Evolutionary conservation across 2,797 vertebrate genomes (phyloP), one percentile per base, ranked within the genome.

Genomic region (Tamandua tetradactyla): DNA sequence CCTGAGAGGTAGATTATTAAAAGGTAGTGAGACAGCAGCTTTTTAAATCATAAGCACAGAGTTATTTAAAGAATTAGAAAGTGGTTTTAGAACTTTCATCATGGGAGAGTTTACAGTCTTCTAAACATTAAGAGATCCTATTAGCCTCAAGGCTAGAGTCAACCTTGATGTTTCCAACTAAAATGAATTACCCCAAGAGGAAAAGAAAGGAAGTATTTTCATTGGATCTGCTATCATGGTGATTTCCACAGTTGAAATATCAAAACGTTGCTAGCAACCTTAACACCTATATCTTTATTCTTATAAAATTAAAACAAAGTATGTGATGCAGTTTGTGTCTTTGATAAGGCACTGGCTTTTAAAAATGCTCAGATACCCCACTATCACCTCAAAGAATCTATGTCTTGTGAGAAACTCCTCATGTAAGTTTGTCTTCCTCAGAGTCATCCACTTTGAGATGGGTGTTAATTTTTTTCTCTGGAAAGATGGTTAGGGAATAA

Each of bases 1-100:
- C 30, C 69, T 85, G 32, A 86, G 81, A 93, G 35, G 47, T 42
- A 42, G 74, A 76, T 95, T 92, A 92, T 92, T 94, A 87, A 94
- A 61, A n/a, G 37, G 25, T n/a, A 87, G 23, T 55, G 86, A 94
- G 81, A 71, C 7, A 92, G 42, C 17, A 82, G 37, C 1, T 32
- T 86, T 87, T 79, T 79, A 78, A 88, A 59, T 79, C 2, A 57
- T 52, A 88, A 79, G 22, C 18, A 27, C n/a, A 71, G 5, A 30
- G 3, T 61, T 61, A 61, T 74, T 75, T 84, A 89, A 79, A 82
- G 40, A 86, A 76, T 30, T 79, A 3, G 4, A 75, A 80, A 91
- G 4, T 10, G 7, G 35, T 47, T 94, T 85, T 79, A 91, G 64
- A 87, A 71, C 20, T 71, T 84, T 72, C 30, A 32, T 59, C 23